Percentiles rank a stretch among this genome's conserved stretches.
Evolutionary conservation across 2,888 invertebrate species (phyloP).

Genomic region (Perizoma affinitatum): DNA sequence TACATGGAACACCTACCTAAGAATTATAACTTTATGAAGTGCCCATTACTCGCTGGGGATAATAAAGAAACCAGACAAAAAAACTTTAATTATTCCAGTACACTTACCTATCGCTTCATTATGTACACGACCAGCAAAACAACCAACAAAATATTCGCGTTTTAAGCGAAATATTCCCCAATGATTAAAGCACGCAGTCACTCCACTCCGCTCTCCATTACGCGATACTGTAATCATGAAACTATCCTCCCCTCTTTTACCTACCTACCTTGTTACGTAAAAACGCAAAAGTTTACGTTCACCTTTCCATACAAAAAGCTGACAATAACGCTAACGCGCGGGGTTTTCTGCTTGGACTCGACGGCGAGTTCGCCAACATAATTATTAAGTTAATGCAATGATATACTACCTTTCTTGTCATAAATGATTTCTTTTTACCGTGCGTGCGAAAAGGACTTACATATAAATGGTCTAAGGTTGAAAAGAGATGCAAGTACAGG

Average conservation of each 20-base stretch:
- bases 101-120: constrained; percentile 45
- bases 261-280: constrained; percentile 3
- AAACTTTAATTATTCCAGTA: constrained; percentile 34
- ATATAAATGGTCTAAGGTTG: constrained; percentile 26
- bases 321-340: constrained; percentile 44
- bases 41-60: constrained; percentile 15
- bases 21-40: constrained; percentile 2
- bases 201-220: constrained; percentile 71
- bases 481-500: constrained; percentile 46
- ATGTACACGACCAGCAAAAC: constrained; percentile 41
- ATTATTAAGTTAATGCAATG: constrained; percentile 77
- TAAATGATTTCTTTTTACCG: constrained; percentile 72
- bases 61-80: constrained; percentile 14
- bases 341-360: constrained; percentile 20
- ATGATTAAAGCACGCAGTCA: constrained; percentile 71
- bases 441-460: constrained; percentile 48
- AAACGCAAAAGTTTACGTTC: constrained; percentile 48
- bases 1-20: not conserved
- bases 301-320: constrained; percentile 16
- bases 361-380: constrained; percentile 62
- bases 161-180: constrained; percentile 71
- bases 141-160: constrained; percentile 48
- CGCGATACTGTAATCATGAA: constrained; percentile 74
- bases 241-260: constrained; percentile 54
- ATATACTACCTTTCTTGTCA: constrained; percentile 67